phyloP scores from a whole-genome alignment of 1,140 invertebrate genomes.

The Zaprionus nigranus region DNA sequence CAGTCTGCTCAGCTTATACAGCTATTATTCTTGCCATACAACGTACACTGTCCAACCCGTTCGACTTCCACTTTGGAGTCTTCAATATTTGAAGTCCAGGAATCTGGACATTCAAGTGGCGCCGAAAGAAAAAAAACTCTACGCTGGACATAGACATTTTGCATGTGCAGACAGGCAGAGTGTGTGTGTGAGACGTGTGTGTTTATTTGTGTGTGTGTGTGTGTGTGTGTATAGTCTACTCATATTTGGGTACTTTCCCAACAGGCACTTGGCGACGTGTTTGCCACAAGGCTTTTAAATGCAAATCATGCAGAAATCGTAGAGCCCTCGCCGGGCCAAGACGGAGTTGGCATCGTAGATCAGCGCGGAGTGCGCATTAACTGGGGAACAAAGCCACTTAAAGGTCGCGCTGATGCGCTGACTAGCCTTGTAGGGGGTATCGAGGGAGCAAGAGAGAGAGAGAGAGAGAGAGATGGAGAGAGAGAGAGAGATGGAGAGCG shows the following conservation, averaged over 20 bases:
- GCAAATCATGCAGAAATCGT: constrained; percentile 78
- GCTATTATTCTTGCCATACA: background rate
- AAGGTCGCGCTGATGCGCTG: constrained; percentile 58
- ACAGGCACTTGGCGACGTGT: constrained; percentile 23
- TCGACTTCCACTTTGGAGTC: background rate
- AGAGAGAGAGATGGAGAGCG: background rate
- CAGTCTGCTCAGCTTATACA: background rate
- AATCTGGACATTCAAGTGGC: constrained; percentile 22
- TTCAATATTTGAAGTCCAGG: background rate
- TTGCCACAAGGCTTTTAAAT: constrained; percentile 55
- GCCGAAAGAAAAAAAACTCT: constrained; percentile 21
- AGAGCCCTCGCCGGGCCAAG: background rate
- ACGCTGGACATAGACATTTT: background rate
- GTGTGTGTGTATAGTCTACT: constrained; percentile 7
- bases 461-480: background rate
- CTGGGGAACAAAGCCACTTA: constrained; percentile 77
- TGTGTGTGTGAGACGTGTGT: background rate
- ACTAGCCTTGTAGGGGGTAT: constrained; percentile 66
- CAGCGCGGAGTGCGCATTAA: constrained; percentile 33
- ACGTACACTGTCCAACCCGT: background rate
- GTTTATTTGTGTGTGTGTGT: background rate
- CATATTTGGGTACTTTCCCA: constrained; percentile 39
- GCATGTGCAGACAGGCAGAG: background rate
- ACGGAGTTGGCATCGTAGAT: constrained; percentile 1
- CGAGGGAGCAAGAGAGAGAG: background rate